A percentile compares a stretch with the other conserved stretches of the same genome.
Conservation (phyloP, 2,113 vertebrate species). For the Coptodon bakossiorum region DNA sequence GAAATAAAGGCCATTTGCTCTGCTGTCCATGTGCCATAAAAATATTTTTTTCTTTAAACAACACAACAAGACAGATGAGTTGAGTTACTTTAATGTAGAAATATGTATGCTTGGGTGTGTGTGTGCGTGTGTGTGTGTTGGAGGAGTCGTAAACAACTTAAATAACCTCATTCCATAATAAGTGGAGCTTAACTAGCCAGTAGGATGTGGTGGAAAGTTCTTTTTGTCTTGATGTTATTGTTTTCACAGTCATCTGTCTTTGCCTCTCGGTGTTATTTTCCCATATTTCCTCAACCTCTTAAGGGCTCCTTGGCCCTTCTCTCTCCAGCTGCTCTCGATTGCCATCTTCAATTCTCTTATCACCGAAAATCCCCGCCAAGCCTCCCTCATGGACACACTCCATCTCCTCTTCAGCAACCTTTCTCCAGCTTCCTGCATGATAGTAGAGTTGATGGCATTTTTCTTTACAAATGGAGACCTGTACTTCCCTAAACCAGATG, state of each 20-base stretch:
- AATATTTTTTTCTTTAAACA: background rate
- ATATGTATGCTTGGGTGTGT: background rate
- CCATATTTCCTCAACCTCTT: background rate
- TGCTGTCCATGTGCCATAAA: background rate
- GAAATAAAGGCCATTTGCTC: background rate
- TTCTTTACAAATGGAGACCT: slow-evolving; percentile 5
- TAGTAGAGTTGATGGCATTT: slow-evolving; percentile 7
- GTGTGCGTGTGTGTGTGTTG: background rate
- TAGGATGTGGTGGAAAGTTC: background rate
- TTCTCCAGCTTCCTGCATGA: background rate
- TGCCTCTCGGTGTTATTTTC: background rate
- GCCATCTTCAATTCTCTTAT: slow-evolving; percentile 12
- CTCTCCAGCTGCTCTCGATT: background rate
- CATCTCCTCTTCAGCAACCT: background rate
- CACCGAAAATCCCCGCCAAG: background rate
- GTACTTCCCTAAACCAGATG: slow-evolving; percentile 8
- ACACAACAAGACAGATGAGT: background rate
- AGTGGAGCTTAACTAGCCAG: background rate
- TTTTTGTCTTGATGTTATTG: background rate
- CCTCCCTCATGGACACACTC: background rate
- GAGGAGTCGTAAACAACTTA: background rate
- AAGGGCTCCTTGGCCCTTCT: background rate
- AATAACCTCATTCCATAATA: background rate
- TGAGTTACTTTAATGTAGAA: background rate
- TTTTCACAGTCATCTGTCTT: background rate